Percentiles rank a stretch among this genome's conserved stretches.
phyloP scores from a whole-genome alignment of 2,113 vertebrate genomes.

The Rhynchopsitta pachyrhyncha region DNA sequence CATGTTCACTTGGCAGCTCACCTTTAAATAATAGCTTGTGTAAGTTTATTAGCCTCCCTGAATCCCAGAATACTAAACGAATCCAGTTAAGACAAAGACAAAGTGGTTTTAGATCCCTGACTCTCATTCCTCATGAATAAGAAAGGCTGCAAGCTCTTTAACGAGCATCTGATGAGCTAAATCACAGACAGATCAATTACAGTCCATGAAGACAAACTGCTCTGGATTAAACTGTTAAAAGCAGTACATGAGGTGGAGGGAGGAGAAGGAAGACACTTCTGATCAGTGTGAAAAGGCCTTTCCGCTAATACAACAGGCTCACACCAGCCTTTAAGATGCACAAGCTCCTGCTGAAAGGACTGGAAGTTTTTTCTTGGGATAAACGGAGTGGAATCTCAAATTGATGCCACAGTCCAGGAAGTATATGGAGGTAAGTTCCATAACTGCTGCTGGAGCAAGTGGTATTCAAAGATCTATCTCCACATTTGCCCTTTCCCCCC shows the following conservation, averaged over 20 bases:
- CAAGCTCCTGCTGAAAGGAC: neutral
- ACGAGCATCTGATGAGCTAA: conserved; percentile 54
- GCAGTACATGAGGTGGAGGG: neutral
- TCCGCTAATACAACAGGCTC: neutral
- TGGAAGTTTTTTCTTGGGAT: neutral
- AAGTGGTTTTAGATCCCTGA: neutral
- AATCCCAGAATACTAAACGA: conserved; percentile 32
- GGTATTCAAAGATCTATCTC: neutral
- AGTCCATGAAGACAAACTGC: conserved; percentile 38
- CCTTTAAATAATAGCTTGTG: conserved; percentile 18
- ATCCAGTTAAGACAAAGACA: conserved; percentile 37
- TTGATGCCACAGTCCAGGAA: fast-evolving
- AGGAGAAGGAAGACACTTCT: neutral
- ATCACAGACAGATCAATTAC: conserved; percentile 53
- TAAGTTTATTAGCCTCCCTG: conserved; percentile 25
- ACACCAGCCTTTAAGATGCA: neutral
- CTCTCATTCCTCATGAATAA: conserved; percentile 33
- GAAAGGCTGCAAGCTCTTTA: conserved; percentile 38
- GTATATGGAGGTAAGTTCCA: neutral
- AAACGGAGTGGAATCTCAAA: neutral
- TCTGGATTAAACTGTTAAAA: conserved; percentile 24
- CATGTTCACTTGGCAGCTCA: conserved; percentile 19
- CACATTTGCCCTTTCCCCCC: neutral
- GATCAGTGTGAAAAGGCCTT: neutral
- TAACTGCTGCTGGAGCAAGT: neutral